Evolutionary conservation across 1,140 invertebrate genomes (phyloP), one percentile per base, ranked within the genome.

Genomic region (Eufriesea mexicana): DNA sequence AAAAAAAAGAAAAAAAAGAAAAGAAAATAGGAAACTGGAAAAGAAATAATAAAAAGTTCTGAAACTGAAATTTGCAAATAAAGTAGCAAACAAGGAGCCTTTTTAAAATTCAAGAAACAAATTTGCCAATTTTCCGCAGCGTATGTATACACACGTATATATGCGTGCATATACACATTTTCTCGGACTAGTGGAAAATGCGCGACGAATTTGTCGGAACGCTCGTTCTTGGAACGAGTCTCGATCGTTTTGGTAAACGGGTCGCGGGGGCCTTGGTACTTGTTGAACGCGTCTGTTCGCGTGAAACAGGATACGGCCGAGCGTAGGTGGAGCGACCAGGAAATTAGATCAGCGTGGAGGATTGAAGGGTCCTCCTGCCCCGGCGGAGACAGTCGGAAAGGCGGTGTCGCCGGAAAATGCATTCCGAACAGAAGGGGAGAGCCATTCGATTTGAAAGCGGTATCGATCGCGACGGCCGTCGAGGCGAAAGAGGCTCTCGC

Each of bases 341-440:
- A 88, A 88, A 79, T 88, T 88, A 87, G 70, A 88, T 87, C 70
- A 85, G 70, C 67, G 55, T n/a, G 74, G 62, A 55, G 66, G 73
- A 75, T 55, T 62, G 77, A 74, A 76, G 57, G 59, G 47, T 51
- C 47, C 59, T 72, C 42, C 12, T 20, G 51, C 54, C 18, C 42
- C 67, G 51, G 12, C 28, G 55, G 81, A 79, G 64, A 87, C 72
- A 84, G 80, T 80, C 62, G 54, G 67, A 88, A 81, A 84, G 68
- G 51, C 77, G 54, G 54, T 47, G 71, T 45, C 42, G 35, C 57
- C 71, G 74, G 72, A 72, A 64, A 84, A 61, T 84, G 61, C 75
- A 87, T 78, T 88, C 47, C 57, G 64, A 73, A 72, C 68, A 25
- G 35, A 42, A 54, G n/a, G 77, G 14, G 76, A 75, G 35, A 51